Conservation (phyloP, 2,113 vertebrate species). For the Naja naja region DNA sequence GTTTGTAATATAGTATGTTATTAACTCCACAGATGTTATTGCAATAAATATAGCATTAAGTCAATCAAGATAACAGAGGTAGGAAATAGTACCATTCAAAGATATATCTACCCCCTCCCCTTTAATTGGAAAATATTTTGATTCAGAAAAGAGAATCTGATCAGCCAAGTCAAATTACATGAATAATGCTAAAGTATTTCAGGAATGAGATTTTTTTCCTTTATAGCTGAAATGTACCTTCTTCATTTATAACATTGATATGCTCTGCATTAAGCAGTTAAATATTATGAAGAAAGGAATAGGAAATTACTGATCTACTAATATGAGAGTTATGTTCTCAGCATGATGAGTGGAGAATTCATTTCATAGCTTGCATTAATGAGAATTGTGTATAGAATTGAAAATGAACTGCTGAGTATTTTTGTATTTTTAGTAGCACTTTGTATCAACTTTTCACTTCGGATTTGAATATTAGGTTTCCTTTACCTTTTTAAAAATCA, state of each 20-base stretch:
- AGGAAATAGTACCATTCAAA: conserved; percentile 40
- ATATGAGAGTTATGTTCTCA: conserved; percentile 22
- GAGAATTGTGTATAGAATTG: conserved; percentile 18
- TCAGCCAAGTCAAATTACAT: conserved; percentile 63
- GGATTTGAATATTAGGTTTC: not conserved
- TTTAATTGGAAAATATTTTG: conserved; percentile 57
- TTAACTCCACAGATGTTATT: conserved; percentile 43
- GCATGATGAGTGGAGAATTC: conserved; percentile 29
- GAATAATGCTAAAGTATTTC: conserved; percentile 52
- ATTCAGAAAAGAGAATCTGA: conserved; percentile 55
- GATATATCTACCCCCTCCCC: conserved; percentile 39
- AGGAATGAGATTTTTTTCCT: conserved; percentile 29
- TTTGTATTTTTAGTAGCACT: conserved; percentile 7
- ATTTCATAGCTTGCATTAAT: conserved; percentile 31
- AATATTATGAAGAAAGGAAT: conserved; percentile 29
- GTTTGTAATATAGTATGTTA: conserved; percentile 38
- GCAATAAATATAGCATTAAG: conserved; percentile 53
- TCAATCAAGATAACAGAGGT: conserved; percentile 51
- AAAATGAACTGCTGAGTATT: conserved; percentile 36
- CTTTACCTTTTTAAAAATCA: conserved; percentile 6
- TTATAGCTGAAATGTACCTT: conserved; percentile 57
- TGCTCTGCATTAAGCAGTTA: conserved; percentile 52
- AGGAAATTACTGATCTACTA: conserved; percentile 43
- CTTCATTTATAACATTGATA: conserved; percentile 26
- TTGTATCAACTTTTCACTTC: not conserved